Evolutionary conservation across 2,113 vertebrate genomes (phyloP), one percentile per base, ranked within the genome.

Genomic region (Puntigrus tetrazona): DNA sequence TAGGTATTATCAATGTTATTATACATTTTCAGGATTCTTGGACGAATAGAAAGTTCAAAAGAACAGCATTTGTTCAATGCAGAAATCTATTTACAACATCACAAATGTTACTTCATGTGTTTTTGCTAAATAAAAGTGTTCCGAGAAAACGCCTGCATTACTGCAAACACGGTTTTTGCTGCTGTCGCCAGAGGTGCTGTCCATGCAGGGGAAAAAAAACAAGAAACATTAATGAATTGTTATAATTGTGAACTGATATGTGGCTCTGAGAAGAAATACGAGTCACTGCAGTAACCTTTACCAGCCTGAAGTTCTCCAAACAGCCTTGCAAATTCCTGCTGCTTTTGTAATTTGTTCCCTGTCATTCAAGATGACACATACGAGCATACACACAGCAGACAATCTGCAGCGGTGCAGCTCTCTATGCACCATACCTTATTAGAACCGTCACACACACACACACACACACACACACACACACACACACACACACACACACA

Each of bases 331-430:
- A 67, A 27, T 57, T 57, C 52, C 75, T 78, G 47, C 52, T 57
- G 52, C 47, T 65, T 81, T 69, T 81, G 34, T 50, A 67, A 81
- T 81, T 81, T 79, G 77, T 63, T 79, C 38, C 25, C 77, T 79
- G 77, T 79, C 78, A 69, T 47, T 81, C 61, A 47, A 31, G 41
- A 69, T 50, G 38, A 81, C 57, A 84, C 41, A 47, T 22, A 59
- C 34, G 1, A 41, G 63, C 36, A 84, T 59, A 67, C 67, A 85
- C 34, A 79, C 55, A 80, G 31, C 41, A 31, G 63, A 79, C 41
- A 25, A 18, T 65, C 65, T 67, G 25, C 78, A 77, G 67, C 34
- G 6, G 76, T 73, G 52, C 57, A 84, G 55, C 11, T 67, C 61
- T 81, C 27, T 52, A n/a, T 1, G n/a, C 63, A 57, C 27, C 27